Base-by-base conservation (phyloP, 1,140 invertebrate genomes). In the Cardiocondyla obscurior region DNA sequence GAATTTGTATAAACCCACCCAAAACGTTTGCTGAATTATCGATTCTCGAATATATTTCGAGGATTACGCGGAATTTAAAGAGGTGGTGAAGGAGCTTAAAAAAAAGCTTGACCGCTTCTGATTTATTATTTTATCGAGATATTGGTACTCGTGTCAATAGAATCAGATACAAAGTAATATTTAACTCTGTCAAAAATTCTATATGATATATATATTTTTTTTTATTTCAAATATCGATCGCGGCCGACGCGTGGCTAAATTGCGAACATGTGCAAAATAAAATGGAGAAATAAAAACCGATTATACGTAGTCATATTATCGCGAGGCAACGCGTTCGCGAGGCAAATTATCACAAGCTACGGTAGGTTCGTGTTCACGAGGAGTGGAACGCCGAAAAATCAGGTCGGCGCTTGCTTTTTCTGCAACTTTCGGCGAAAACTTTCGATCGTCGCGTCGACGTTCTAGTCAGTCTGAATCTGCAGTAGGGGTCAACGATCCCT, bases 401-500 rank as follows among this genome's bases (percentile, higher is more conserved):
- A 51, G 85, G 58, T 81, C 85, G 72, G 0, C 10, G 70, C 22
- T 25, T 39, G 0, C 81, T 83, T 67, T 87, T 87, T 86, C 53
- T 67, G 67, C 46, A 44, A 86, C 58, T 70, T 79, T 69, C 74
- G 55, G 58, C 62, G 53, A 81, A 85, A 86, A 86, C 85, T 86
- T 86, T 86, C 85, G 51, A 86, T n/a, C 73, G 22, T 12, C 16
- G 0, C 51, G 62, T 25, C 7, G 10, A 58, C 19, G 67, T 84
- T 69, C 82, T 88, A 88, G 85, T 58, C 73, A 25, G 46, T 84
- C 51, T 51, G 30, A 64, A 88, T 84, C 30, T 30, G 36, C 44
- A 22, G n/a, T n/a, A n/a, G n/a, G 69, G 85, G 86, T 88, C 85
- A 87, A 84, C 53, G 86, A 84, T 87, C 86, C 70, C 16, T 76